Base-by-base conservation (phyloP, 2,113 vertebrate genomes). In the Ploceus nigricollis region DNA sequence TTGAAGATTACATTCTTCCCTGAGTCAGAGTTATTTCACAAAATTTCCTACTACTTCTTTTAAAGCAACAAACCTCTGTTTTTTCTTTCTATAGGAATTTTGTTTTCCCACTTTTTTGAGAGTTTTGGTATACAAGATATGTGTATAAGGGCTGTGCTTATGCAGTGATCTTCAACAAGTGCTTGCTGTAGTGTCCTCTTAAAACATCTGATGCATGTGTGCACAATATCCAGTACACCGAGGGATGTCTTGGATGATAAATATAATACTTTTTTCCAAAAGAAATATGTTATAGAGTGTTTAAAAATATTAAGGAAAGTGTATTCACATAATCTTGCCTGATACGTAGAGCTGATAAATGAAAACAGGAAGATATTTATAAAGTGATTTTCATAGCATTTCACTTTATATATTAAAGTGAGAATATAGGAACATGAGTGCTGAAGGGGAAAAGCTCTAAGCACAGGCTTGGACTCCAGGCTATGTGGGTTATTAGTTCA, bases 1-100 rank as follows among this genome's bases (percentile, higher is more conserved):
- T 83, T 66, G 60, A 89, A 86, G 82, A 79, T 75, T 77, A 33
- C 91, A 82, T 87, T 95, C 85, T 82, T 93, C 21, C 54, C 33
- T 35, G 48, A 93, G 35, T 8, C 47, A 40, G 24, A 75, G n/a
- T 70, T 91, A 79, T 28, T 94, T 94, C 35, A 54, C 42, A 39
- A 69, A 84, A 86, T 77, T 84, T 8, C 35, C 66, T 80, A 25
- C 53, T 56, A 9, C 40, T 87, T 57, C 45, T 81, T 91, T 88
- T 71, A 87, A 70, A 89, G 44, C 5, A 5, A 16, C 20, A 63
- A 75, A n/a, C 20, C 21, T 56, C 15, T 79, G 15, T 40, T 93
- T 90, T 66, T 7, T 13, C 13, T 50, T 92, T 84, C 37, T 66
- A 2, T 31, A 68, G 33, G 15, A 65, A 42, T 47, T 85, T 12